phyloP scores from a whole-genome alignment of 2,113 vertebrate genomes.

The Cariama cristata region DNA sequence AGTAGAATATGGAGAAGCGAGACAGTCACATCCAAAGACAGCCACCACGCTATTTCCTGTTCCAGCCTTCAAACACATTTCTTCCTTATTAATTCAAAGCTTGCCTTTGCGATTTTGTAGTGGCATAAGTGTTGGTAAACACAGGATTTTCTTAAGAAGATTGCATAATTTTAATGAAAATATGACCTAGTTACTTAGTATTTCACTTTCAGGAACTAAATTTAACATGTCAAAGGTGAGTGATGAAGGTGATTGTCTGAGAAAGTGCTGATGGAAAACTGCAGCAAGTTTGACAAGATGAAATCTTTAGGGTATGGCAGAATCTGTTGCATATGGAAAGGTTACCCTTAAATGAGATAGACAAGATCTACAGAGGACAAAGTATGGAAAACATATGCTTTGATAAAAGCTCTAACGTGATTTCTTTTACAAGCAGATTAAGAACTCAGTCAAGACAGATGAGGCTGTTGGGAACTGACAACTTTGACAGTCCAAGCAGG shows the following conservation, averaged over 20 bases:
- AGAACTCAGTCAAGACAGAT: not conserved
- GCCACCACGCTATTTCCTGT: not conserved
- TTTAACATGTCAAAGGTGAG: not conserved
- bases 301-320: not conserved
- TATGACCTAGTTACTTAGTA: not conserved
- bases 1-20: not conserved
- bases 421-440: conserved; percentile 38
- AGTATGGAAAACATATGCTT: conserved; percentile 12
- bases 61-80: not conserved
- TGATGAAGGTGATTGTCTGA: not conserved
- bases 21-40: not conserved
- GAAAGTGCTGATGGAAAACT: conserved; percentile 24
- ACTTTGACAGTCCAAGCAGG: not conserved
- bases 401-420: not conserved
- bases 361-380: not conserved
- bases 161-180: conserved; percentile 19
- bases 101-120: not conserved
- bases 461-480: not conserved
- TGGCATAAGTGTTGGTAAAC: not conserved
- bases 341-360: not conserved
- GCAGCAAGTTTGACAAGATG: conserved; percentile 2
- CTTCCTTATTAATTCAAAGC: not conserved
- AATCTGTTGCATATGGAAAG: not conserved
- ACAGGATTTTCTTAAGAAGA: not conserved
- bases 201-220: not conserved